Evolutionary conservation across 2,797 vertebrate genomes (phyloP).

Genomic region (Phoebastria nigripes): DNA sequence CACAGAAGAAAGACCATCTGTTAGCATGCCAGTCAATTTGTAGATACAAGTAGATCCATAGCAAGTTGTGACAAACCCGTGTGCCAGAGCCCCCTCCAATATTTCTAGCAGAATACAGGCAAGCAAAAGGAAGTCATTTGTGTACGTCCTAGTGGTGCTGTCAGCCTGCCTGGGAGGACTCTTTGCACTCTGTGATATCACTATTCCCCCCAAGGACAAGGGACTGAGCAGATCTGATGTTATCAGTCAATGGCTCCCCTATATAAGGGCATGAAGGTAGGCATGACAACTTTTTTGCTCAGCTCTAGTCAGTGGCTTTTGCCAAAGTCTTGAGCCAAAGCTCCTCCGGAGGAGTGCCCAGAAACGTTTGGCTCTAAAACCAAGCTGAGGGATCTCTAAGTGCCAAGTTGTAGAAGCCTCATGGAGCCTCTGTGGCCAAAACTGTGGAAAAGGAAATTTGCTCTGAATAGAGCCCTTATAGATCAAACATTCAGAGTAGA

Average conservation of each 20-base stretch:
- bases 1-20: conserved; percentile 7
- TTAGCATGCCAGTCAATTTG: conserved; percentile 9
- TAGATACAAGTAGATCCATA: background rate
- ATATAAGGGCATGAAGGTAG: conserved; percentile 26
- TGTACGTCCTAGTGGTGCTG: background rate
- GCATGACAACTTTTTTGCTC: conserved; percentile 15
- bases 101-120: conserved; percentile 33
- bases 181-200: background rate
- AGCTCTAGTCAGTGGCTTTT: conserved; percentile 22
- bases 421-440: conserved; percentile 29
- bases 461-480: conserved; percentile 60
- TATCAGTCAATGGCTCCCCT: background rate
- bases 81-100: conserved; percentile 9
- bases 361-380: conserved; percentile 32
- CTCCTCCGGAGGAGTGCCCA: conserved; percentile 34
- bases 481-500: conserved; percentile 70
- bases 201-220: background rate
- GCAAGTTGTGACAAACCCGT: background rate
- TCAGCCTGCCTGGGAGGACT: background rate
- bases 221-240: background rate
- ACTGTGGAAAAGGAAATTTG: conserved; percentile 65
- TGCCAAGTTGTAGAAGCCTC: conserved; percentile 27
- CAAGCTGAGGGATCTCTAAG: background rate
- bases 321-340: conserved; percentile 57
- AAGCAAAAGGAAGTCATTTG: conserved; percentile 53